Evolutionary conservation across 2,113 vertebrate genomes (phyloP).

Genomic region (Carettochelys insculpta): DNA sequence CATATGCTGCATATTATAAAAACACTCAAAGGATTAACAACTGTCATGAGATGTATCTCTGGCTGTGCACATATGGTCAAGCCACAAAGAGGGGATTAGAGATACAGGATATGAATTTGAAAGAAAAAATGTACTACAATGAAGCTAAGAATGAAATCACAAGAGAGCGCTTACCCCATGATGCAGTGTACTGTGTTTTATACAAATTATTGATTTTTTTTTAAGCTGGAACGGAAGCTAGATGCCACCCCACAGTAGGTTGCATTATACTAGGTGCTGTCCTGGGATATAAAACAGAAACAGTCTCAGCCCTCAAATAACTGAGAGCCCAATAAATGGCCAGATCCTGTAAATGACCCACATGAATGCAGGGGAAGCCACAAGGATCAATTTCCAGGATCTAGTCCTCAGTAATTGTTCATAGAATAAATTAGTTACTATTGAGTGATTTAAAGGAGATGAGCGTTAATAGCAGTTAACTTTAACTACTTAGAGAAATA

Average conservation of each 20-base stretch:
- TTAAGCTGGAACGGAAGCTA: neutral
- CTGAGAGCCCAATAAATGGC: neutral
- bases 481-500: neutral
- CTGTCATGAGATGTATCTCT: conserved; percentile 31
- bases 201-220: neutral
- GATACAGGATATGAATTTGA: neutral
- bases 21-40: conserved; percentile 59
- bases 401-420: neutral
- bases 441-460: neutral
- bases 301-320: neutral
- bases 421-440: conserved; percentile 25
- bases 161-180: neutral
- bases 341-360: conserved; percentile 19
- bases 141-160: neutral
- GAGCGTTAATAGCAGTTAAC: neutral
- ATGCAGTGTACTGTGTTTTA: neutral
- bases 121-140: neutral
- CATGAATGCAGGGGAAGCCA: rapidly evolving
- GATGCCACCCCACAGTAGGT: neutral
- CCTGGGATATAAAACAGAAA: rapidly evolving
- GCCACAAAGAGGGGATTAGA: conserved; percentile 41
- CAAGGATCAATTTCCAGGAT: neutral
- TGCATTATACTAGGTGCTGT: neutral
- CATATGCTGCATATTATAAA: conserved; percentile 28
- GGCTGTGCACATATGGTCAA: conserved; percentile 4